Conservation (phyloP, 1,140 invertebrate genomes). For the Drosophila tristis region DNA sequence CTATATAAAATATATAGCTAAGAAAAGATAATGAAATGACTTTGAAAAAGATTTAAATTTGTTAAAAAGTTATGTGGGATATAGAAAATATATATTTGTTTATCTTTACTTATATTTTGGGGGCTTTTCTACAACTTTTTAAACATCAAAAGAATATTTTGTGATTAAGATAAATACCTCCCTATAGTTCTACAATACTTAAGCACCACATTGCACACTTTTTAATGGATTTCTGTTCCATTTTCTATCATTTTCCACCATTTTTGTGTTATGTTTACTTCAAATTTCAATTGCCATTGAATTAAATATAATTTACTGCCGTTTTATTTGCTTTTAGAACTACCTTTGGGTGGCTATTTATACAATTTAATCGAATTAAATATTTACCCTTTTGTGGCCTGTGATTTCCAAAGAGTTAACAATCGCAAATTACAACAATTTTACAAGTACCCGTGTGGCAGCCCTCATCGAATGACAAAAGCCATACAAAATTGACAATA, state of each 20-base stretch:
- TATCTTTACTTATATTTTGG: too few relatives aligned
- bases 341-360: slow-evolving; percentile 3
- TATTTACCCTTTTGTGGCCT: slow-evolving; percentile 8
- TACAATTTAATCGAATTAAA: slow-evolving; percentile 39
- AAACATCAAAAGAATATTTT: too few relatives aligned
- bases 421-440: slow-evolving; percentile 37
- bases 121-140: too few relatives aligned
- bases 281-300: slow-evolving; percentile 40
- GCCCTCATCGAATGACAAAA: slow-evolving; percentile 5
- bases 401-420: slow-evolving; percentile 44
- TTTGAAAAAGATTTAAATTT: not conserved
- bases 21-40: too few relatives aligned
- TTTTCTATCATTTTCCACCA: not conserved
- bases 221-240: too few relatives aligned
- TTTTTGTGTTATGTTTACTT: slow-evolving; percentile 1
- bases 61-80: not conserved
- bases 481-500: slow-evolving; percentile 27
- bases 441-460: slow-evolving; percentile 3
- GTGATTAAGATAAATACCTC: too few relatives aligned
- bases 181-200: too few relatives aligned
- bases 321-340: slow-evolving; percentile 19
- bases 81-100: too few relatives aligned
- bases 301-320: slow-evolving; percentile 47
- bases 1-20: not conserved
- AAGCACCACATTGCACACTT: too few relatives aligned